Conservation (phyloP, 2,797 vertebrate genomes). For the Paedocypris micromegethes region DNA sequence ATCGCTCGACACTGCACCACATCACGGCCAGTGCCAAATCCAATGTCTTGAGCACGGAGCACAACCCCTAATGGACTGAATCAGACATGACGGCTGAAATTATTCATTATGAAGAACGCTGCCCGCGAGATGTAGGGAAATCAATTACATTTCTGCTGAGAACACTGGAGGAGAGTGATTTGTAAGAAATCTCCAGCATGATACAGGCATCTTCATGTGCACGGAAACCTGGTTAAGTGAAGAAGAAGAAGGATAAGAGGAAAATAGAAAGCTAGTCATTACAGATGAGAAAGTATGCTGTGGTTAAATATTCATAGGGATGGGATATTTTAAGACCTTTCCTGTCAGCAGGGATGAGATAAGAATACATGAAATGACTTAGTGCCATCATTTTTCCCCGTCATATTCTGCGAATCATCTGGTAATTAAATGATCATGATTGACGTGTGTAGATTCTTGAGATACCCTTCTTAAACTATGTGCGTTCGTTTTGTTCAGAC, state of each 20-base stretch:
- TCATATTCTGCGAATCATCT: slow-evolving; percentile 10
- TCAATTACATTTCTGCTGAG: slow-evolving; percentile 5
- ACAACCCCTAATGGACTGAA: slow-evolving; percentile 21
- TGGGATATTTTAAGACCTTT: slow-evolving; percentile 42
- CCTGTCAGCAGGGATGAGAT: slow-evolving; percentile 34
- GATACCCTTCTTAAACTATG: too few species aligned
- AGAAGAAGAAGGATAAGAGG: not conserved
- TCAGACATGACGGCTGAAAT: slow-evolving; percentile 23
- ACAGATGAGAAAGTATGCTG: slow-evolving; percentile 23
- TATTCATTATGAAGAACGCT: slow-evolving; percentile 9
- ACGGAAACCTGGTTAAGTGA: not conserved
- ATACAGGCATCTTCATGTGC: not conserved
- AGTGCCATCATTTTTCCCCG: slow-evolving; percentile 22
- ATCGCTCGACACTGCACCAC: not conserved
- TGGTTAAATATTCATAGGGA: slow-evolving; percentile 45
- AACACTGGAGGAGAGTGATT: not conserved
- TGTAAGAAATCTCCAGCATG: not conserved
- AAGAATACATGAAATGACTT: slow-evolving; percentile 30
- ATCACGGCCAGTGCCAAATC: not conserved
- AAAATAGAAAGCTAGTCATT: slow-evolving; percentile 1
- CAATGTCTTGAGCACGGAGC: not conserved
- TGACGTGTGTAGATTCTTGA: too few species aligned
- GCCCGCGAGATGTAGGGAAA: not conserved
- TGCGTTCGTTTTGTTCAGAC: too few species aligned
- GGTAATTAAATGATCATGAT: too few species aligned